Percentiles rank a stretch among this genome's conserved stretches.
phyloP scores from a whole-genome alignment of 2,113 vertebrate species.

The Python bivittatus region DNA sequence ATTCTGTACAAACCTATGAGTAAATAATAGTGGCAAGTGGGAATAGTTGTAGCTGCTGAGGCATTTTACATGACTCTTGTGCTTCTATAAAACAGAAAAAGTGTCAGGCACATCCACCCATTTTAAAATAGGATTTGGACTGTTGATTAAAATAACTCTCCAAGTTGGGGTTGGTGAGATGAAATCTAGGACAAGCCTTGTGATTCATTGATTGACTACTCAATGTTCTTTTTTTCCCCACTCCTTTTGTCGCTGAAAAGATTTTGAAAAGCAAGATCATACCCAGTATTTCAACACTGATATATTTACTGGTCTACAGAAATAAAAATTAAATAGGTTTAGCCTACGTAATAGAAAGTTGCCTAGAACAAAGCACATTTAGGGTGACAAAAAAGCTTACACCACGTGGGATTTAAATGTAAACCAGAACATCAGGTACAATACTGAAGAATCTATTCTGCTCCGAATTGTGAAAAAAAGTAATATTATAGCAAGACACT shows the following conservation, averaged over 20 bases:
- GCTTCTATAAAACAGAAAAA: background rate
- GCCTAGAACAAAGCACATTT: background rate
- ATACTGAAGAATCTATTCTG: background rate
- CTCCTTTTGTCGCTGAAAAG: background rate
- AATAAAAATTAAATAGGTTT: background rate
- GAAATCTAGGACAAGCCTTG: background rate
- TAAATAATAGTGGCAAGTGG: background rate
- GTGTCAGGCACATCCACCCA: background rate
- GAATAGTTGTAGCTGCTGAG: background rate
- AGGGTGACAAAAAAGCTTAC: background rate
- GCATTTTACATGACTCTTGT: background rate
- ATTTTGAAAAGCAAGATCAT: background rate
- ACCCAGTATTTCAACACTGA: background rate
- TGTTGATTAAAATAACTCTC: background rate
- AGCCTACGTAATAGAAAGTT: background rate
- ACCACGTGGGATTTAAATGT: background rate
- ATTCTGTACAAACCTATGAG: background rate
- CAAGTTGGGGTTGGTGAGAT: background rate
- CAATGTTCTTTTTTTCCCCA: background rate
- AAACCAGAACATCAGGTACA: background rate
- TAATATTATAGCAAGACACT: background rate
- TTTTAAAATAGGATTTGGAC: background rate
- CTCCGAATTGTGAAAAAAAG: background rate
- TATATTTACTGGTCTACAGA: background rate
- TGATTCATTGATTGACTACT: background rate